Base-by-base conservation (phyloP, 2,113 vertebrate genomes). In the Vidua chalybeata region DNA sequence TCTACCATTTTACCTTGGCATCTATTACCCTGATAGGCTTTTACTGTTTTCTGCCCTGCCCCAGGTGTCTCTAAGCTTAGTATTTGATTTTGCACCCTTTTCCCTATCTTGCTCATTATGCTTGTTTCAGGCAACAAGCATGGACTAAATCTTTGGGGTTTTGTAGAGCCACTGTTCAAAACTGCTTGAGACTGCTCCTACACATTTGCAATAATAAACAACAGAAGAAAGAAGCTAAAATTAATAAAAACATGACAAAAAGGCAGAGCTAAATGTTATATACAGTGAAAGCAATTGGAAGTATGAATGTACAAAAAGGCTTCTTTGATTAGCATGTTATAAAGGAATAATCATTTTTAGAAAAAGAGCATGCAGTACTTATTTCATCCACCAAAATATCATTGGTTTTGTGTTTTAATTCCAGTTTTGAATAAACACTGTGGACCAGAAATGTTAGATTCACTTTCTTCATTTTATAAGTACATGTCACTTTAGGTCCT, bases 81-180 rank as follows among this genome's bases (percentile, higher is more conserved):
- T 62, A 62, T 77, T 69, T 84, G 52, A 81, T 78, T 92, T 85
- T 95, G 39, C 72, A 81, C 12, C 27, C 28, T 85, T 85, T 73
- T 63, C 33, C 59, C 46, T 77, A 15, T 80, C 30, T 56, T 37
- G 52, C 22, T 90, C 11, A 24, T 48, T 84, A 9, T 41, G 73
- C 54, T 86, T 68, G 64, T 86, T 93, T 90, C 76, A 66, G 68
- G 83, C 52, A 93, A 86, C 43, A 91, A 90, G 58, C 62, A 24
- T 49, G 28, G 56, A 91, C 56, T 87, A 83, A 89, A 85, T 85
- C 54, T 66, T 68, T 62, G 68, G 31, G 14, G 52, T 67, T 94
- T 96, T 84, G 74, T 56, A 78, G 46, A 83, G 10, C 31, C 19
- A 14, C 86, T 86, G 59, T 61, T 93, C 51, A 93, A 89, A 91